These are phyloP conservation scores for Chaetophractus vellerosus DNA, from an alignment of 2,797 vertebrate species.

Conservation along the genomic window DNA sequence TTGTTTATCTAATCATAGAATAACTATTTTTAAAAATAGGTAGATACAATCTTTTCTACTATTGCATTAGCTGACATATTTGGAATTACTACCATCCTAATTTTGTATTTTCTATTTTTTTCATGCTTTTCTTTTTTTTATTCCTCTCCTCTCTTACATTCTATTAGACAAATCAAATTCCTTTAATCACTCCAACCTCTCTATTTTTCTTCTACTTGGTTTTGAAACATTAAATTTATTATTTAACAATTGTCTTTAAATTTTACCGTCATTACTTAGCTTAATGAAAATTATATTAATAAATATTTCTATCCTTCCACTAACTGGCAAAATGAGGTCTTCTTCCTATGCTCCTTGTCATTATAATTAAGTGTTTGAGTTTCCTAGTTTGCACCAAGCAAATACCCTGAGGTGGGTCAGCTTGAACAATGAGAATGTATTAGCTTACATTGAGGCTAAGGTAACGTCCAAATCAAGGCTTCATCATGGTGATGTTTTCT, in stretches of 20 bases:
- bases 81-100: background rate
- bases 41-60: background rate
- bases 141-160: background rate
- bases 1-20: background rate
- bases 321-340: background rate
- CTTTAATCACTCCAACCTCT: background rate
- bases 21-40: background rate
- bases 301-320: background rate
- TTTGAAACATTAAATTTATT: background rate
- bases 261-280: background rate
- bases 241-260: background rate
- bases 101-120: background rate
- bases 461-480: too few relatives aligned
- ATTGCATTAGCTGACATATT: background rate
- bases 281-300: background rate
- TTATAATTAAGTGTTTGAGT: background rate
- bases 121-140: background rate
- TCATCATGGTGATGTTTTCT: too few relatives aligned
- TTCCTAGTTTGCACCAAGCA: too few relatives aligned
- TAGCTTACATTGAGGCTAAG: too few relatives aligned
- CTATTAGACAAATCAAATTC: background rate
- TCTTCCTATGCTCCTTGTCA: background rate
- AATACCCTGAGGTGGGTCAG: too few relatives aligned
- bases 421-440: too few relatives aligned
- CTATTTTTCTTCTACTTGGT: constrained; percentile 18